These are phyloP conservation scores for Lampropteryx suffumata DNA, from an alignment of 2,888 invertebrate genomes.

Conservation along the genomic window DNA sequence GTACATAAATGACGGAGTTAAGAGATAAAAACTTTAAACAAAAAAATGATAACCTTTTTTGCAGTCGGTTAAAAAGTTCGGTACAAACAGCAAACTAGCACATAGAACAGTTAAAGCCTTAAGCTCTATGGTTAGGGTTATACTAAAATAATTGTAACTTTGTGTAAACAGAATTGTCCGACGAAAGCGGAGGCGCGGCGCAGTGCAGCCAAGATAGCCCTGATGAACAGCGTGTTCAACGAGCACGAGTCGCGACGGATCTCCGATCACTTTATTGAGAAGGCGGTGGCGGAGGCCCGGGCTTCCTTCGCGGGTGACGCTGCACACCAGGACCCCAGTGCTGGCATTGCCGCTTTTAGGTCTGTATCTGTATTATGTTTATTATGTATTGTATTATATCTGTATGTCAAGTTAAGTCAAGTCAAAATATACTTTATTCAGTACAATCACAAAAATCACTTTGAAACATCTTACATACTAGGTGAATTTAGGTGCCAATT, in stretches of 20 bases:
- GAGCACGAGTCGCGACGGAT: constrained; percentile 96
- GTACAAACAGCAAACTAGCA: too few relatives aligned
- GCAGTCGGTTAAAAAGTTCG: too few relatives aligned
- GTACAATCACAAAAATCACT: too few relatives aligned
- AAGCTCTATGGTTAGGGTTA: background rate
- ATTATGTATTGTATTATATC: too few relatives aligned
- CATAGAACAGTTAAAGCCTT: background rate
- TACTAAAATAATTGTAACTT: background rate
- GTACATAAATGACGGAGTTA: too few relatives aligned
- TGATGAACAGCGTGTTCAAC: constrained; percentile 98
- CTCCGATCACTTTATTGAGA: constrained; percentile 96
- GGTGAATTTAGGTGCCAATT: too few relatives aligned
- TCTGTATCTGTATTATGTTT: constrained; percentile 34
- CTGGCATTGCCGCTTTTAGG: constrained; percentile 88
- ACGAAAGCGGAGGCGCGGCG: constrained; percentile 97
- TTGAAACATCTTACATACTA: too few relatives aligned
- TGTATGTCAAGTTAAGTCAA: too few relatives aligned
- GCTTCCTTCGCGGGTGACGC: constrained; percentile 90
- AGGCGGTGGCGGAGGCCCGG: constrained; percentile 95
- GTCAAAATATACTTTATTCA: too few relatives aligned
- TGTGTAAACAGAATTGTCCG: constrained; percentile 88
- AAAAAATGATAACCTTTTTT: too few relatives aligned
- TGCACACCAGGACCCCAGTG: constrained; percentile 86
- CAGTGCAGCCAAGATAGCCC: constrained; percentile 96
- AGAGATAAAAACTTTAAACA: too few relatives aligned